These are phyloP conservation scores for Callaeas wilsoni DNA, from an alignment of 2,113 vertebrate genomes.

Conservation along the genomic window DNA sequence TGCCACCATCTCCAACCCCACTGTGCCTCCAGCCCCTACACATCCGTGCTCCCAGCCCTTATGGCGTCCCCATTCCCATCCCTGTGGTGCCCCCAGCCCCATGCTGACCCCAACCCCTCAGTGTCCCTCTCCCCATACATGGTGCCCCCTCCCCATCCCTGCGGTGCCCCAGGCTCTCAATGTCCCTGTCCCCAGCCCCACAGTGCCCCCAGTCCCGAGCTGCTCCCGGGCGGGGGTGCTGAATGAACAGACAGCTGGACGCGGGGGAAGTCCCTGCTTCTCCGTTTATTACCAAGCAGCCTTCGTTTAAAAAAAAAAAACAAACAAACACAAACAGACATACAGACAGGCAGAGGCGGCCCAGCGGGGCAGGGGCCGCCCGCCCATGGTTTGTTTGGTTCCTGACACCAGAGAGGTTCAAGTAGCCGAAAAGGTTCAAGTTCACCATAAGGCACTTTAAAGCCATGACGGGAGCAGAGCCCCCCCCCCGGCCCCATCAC, in stretches of 20 bases:
- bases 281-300: slow-evolving; percentile 62
- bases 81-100: not conserved
- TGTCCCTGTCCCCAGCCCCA: not conserved
- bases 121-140: not conserved
- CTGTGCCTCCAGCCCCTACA: too few species aligned
- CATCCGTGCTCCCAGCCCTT: not conserved
- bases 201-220: not conserved
- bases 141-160: not conserved
- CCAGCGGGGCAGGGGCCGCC: not conserved
- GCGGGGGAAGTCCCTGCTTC: not conserved
- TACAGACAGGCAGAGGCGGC: not conserved
- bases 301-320: not conserved
- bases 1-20: not conserved
- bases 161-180: not conserved
- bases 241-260: not conserved
- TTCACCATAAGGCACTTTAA: slow-evolving; percentile 63
- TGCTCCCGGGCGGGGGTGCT: rapidly evolving
- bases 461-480: slow-evolving; percentile 24
- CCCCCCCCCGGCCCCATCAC: not conserved
- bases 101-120: not conserved
- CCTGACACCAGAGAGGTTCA: slow-evolving; percentile 56
- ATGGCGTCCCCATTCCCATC: not conserved
- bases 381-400: not conserved
- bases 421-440: slow-evolving; percentile 64
- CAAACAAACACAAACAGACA: not conserved